Conservation (phyloP, 2,113 vertebrate genomes). For the Pomatostomus ruficeps region DNA sequence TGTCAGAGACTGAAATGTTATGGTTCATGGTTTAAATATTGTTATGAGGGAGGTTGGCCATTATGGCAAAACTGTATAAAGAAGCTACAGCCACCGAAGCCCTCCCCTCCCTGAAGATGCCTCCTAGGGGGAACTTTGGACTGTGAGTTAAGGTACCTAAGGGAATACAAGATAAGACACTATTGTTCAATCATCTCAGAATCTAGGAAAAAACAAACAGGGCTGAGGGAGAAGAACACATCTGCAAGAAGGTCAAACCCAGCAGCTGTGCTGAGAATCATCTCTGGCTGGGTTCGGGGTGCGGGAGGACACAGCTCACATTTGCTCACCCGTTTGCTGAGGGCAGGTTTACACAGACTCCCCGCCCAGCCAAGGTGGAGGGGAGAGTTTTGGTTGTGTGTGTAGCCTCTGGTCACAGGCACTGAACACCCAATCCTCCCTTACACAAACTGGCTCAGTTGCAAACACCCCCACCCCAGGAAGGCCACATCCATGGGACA, state of each 20-base stretch:
- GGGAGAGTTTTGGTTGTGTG: neutral
- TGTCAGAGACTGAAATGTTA: neutral
- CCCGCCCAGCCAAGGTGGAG: fast-evolving
- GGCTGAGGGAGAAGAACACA: neutral
- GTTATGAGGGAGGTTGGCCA: neutral
- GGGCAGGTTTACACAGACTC: neutral
- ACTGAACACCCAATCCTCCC: neutral
- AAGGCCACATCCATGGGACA: neutral
- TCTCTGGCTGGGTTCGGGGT: neutral
- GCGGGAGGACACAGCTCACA: neutral
- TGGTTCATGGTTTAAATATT: neutral
- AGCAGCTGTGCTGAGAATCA: neutral
- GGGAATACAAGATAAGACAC: neutral
- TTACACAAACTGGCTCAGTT: neutral
- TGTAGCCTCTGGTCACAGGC: neutral
- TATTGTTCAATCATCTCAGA: neutral
- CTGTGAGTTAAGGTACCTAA: neutral
- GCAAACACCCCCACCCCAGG: fast-evolving
- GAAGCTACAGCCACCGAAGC: neutral
- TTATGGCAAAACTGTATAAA: neutral
- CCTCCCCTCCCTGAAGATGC: neutral
- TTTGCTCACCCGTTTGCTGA: neutral
- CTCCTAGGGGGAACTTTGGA: neutral
- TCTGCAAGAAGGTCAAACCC: neutral
- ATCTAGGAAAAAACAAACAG: neutral